A percentile compares a stretch with the other conserved stretches of the same genome.
phyloP scores from a whole-genome alignment of 2,113 vertebrate species.

The Sylvilagus bachmani region DNA sequence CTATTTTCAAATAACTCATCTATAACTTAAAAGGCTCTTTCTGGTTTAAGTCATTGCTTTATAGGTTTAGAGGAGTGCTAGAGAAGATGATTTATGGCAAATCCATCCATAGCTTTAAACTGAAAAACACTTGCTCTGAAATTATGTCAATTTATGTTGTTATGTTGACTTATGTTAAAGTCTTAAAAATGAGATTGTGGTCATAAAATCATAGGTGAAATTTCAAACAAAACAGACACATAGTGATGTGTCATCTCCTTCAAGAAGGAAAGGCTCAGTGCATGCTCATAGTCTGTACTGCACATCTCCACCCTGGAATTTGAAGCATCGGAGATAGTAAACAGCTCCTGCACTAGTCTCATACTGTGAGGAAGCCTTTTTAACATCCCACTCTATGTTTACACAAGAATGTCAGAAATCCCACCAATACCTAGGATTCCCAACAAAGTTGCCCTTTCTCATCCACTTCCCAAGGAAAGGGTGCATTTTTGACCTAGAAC shows the following conservation, averaged over 20 bases:
- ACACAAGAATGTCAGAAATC: neutral
- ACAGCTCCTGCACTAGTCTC: neutral
- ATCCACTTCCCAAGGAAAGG: neutral
- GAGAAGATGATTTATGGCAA: neutral
- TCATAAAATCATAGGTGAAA: neutral
- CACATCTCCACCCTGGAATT: neutral
- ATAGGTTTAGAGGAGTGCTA: neutral
- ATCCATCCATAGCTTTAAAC: neutral
- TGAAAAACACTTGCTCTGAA: slow-evolving; percentile 20
- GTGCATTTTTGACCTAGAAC: neutral
- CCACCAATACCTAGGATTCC: neutral
- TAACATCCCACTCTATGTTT: neutral
- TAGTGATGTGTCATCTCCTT: neutral
- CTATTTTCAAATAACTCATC: neutral
- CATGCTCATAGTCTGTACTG: neutral
- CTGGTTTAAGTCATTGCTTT: neutral
- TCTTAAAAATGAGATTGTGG: neutral
- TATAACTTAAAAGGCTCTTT: neutral
- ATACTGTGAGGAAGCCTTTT: neutral
- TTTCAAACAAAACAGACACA: neutral
- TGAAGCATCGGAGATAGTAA: neutral
- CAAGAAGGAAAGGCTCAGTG: neutral
- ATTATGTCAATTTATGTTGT: neutral
- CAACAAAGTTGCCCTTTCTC: neutral
- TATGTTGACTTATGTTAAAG: neutral